Percentiles rank a stretch among this genome's conserved stretches.
Evolutionary conservation across 2,113 vertebrate genomes (phyloP).

Genomic region (Salvelinus sp.): DNA sequence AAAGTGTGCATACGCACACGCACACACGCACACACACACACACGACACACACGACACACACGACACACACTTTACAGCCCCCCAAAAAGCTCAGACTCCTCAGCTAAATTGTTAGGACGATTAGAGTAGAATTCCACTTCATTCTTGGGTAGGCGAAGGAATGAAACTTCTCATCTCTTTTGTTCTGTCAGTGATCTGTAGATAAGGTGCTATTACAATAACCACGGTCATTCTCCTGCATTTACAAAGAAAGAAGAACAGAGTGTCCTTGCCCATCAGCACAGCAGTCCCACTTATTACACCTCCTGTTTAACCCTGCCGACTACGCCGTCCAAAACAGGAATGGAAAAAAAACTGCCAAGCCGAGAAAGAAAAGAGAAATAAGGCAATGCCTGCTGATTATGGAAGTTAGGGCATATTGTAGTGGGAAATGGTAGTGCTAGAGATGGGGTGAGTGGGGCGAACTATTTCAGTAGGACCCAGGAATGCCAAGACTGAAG

Average conservation of each 20-base stretch:
- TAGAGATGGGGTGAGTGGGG: constrained; percentile 37
- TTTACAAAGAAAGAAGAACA: constrained; percentile 18
- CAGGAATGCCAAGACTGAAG: constrained; percentile 41
- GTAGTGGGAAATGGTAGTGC: constrained; percentile 37
- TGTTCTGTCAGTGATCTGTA: not conserved
- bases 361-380: not conserved
- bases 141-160: not conserved
- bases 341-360: not conserved
- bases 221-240: not conserved
- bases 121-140: not conserved
- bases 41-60: not conserved
- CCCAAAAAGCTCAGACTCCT: no score
- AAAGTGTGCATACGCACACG: not conserved
- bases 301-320: constrained; percentile 24
- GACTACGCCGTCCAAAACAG: not conserved
- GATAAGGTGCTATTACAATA: not conserved
- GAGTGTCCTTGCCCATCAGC: constrained; percentile 48
- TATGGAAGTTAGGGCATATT: constrained; percentile 45
- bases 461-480: constrained; percentile 44
- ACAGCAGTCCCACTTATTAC: constrained; percentile 48
- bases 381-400: constrained; percentile 43
- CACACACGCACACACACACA: not conserved
- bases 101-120: no score
- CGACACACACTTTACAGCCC: no score
- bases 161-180: no score